phyloP scores from a whole-genome alignment of 2,113 vertebrate species.

The Laticauda colubrina region DNA sequence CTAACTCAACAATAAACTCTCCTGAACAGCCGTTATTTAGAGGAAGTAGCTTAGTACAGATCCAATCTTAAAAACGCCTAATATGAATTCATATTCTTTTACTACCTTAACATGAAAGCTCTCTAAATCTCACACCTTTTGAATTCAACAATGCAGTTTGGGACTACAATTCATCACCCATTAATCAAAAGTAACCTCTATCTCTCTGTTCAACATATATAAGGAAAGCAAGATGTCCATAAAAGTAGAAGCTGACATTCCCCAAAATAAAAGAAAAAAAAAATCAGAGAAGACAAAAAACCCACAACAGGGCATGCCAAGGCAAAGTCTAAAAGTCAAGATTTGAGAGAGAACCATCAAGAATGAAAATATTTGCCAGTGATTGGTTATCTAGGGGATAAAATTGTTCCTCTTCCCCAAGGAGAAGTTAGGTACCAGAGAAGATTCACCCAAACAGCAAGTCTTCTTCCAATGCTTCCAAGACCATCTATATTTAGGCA shows the following conservation, averaged over 20 bases:
- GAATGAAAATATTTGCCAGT: background rate
- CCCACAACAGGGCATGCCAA: background rate
- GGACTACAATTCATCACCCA: no score
- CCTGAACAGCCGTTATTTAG: background rate
- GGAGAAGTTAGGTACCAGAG: slow-evolving; percentile 10
- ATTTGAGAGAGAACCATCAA: no score
- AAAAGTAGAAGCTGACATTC: fast-evolving
- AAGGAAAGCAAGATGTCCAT: fast-evolving
- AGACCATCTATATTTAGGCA: slow-evolving; percentile 56
- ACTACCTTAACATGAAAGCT: fast-evolving
- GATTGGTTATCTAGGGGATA: background rate
- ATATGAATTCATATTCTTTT: background rate
- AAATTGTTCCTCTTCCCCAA: background rate
- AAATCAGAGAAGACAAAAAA: background rate
- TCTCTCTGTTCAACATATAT: fast-evolving
- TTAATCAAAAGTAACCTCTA: background rate
- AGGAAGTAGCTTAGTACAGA: background rate
- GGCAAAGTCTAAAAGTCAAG: background rate
- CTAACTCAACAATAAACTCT: background rate
- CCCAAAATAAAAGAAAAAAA: background rate
- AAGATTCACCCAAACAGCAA: slow-evolving; percentile 28
- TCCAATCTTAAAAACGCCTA: background rate
- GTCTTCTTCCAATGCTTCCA: slow-evolving; percentile 25
- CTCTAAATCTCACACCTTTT: background rate
- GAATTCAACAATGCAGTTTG: background rate